phyloP scores from a whole-genome alignment of 2,797 vertebrate genomes.

The Morelia viridis region DNA sequence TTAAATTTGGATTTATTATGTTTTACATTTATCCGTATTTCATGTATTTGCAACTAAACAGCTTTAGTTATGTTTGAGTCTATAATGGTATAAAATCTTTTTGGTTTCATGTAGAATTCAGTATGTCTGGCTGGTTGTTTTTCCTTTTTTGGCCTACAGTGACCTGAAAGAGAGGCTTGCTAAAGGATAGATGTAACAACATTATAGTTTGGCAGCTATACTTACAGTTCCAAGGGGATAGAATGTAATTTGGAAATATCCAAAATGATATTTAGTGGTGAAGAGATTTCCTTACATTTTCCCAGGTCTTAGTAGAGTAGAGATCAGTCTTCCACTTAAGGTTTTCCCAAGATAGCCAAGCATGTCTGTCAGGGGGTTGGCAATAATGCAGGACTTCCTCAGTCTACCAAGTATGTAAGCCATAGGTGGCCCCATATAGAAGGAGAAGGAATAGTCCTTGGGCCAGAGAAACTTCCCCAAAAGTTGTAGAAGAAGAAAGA shows the following conservation, averaged over 20 bases:
- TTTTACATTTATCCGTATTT: neutral
- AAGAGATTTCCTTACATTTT: neutral
- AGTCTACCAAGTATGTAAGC: neutral
- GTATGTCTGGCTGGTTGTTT: too few species aligned
- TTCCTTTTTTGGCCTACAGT: neutral
- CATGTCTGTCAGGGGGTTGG: neutral
- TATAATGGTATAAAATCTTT: neutral
- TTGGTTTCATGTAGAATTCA: neutral
- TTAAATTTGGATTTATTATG: neutral
- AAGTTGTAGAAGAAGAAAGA: neutral
- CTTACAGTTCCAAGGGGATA: neutral
- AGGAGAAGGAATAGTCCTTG: neutral
- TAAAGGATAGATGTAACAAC: neutral
- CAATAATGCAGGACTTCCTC: neutral
- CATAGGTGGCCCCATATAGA: neutral
- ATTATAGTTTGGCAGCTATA: neutral
- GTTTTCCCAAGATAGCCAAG: neutral
- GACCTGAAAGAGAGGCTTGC: neutral
- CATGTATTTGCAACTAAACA: neutral
- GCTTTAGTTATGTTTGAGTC: neutral
- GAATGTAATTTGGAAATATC: neutral
- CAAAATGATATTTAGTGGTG: neutral
- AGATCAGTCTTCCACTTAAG: neutral
- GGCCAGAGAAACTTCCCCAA: neutral
- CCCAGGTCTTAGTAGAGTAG: neutral